Evolutionary conservation across 2,113 vertebrate genomes (phyloP).

Genomic region (Sclerurus mexicanus): DNA sequence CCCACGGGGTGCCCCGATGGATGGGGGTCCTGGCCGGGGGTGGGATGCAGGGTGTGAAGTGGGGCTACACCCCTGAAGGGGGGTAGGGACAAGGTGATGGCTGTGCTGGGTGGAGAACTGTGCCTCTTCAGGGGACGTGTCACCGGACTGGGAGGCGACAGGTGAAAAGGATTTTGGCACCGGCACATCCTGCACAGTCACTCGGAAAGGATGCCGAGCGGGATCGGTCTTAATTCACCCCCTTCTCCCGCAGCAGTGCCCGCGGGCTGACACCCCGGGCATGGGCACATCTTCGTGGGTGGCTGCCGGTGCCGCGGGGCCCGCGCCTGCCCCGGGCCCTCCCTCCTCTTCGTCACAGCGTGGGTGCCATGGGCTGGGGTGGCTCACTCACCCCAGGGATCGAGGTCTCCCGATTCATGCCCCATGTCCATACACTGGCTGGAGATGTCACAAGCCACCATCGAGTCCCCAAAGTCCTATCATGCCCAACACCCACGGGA

Average conservation of each 20-base stretch:
- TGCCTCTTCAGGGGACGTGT: not conserved
- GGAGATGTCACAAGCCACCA: not conserved
- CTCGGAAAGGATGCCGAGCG: not conserved
- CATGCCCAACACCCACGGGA: accelerated
- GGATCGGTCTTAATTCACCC: not conserved
- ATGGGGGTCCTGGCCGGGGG: not conserved
- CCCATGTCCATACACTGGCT: accelerated
- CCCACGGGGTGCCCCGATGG: not conserved
- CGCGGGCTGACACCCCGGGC: not conserved
- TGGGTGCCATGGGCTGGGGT: not conserved
- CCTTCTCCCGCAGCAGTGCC: not conserved
- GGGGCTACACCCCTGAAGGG: not conserved
- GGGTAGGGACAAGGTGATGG: accelerated
- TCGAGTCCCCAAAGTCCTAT: not conserved
- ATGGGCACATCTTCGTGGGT: accelerated
- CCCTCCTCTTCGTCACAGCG: not conserved
- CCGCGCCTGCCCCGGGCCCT: not conserved
- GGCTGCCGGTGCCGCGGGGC: not conserved
- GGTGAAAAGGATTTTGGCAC: not conserved
- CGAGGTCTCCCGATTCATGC: accelerated
- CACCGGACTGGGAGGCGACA: not conserved
- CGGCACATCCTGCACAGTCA: not conserved
- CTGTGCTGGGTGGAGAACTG: not conserved
- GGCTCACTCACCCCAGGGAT: not conserved
- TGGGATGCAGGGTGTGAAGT: accelerated